These are phyloP conservation scores for Aphyosemion australe DNA, from an alignment of 2,113 vertebrate species.

Conservation along the genomic window DNA sequence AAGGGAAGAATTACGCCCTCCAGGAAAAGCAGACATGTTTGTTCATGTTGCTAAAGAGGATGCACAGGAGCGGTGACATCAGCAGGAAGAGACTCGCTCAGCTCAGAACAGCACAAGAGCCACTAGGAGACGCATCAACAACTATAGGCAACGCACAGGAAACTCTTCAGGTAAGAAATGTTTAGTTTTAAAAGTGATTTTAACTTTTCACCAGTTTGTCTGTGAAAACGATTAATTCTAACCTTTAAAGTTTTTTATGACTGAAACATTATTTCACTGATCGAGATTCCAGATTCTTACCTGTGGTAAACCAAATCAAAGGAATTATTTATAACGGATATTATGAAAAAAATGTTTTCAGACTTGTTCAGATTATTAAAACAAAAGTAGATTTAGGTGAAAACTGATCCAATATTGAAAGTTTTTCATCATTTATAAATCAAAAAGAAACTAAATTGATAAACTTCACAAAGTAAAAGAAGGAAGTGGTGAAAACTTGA, in stretches of 20 bases:
- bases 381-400: not conserved
- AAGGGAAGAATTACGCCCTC: not conserved
- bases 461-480: not conserved
- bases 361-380: not conserved
- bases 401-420: not conserved
- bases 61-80: not conserved
- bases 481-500: slow-evolving; percentile 22
- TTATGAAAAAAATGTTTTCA: not conserved
- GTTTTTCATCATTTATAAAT: no score
- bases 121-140: not conserved
- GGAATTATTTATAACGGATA: not conserved
- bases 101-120: not conserved
- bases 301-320: not conserved
- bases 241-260: not conserved
- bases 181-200: not conserved
- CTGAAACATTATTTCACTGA: not conserved
- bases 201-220: not conserved
- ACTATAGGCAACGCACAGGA: not conserved
- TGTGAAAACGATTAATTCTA: not conserved
- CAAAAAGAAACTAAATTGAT: not conserved
- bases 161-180: slow-evolving; percentile 41
- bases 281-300: not conserved
- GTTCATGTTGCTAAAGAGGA: not conserved
- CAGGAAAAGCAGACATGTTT: not conserved
- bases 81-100: slow-evolving; percentile 25